Conservation (phyloP, 2,888 invertebrate genomes). For the Nasonia oneida region DNA sequence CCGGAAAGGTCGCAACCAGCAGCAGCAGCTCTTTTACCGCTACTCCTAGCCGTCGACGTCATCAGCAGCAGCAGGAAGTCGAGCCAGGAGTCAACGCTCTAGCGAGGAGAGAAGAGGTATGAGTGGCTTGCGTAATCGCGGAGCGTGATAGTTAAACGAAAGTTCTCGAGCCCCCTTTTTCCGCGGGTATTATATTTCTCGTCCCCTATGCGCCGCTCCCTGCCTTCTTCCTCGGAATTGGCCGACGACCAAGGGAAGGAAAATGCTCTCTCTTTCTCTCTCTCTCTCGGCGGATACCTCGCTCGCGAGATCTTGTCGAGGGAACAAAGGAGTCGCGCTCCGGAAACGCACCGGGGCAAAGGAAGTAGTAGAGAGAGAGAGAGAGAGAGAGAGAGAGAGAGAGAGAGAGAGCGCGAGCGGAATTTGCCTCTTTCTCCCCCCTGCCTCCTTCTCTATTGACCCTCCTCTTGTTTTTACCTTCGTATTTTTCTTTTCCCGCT, state of each 20-base stretch:
- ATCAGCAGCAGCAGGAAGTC: background rate
- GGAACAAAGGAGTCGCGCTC: conserved; percentile 65
- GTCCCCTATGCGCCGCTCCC: background rate
- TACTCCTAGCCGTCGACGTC: background rate
- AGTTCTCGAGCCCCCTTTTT: conserved; percentile 11
- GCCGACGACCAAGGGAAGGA: conserved; percentile 58
- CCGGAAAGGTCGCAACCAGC: conserved; percentile 25
- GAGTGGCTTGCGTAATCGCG: conserved; percentile 24
- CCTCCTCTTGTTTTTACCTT: conserved; percentile 31
- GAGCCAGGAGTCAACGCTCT: background rate
- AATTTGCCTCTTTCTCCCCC: conserved; percentile 57
- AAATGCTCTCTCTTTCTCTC: conserved; percentile 47
- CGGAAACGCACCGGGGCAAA: conserved; percentile 50
- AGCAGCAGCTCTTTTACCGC: background rate
- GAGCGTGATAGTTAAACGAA: background rate
- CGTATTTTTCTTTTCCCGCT: conserved; percentile 8
- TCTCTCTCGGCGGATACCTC: conserved; percentile 34
- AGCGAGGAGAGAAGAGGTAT: conserved; percentile 30
- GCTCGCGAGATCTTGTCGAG: conserved; percentile 63
- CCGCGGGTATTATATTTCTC: conserved; percentile 25
- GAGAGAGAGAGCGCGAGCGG: background rate
- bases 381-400: background rate
- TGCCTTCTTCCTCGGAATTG: conserved; percentile 35
- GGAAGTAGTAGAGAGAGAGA: conserved; percentile 51
- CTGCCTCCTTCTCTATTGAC: background rate